Evolutionary conservation across 2,113 vertebrate species (phyloP).

Genomic region (Corythornis cristatus): DNA sequence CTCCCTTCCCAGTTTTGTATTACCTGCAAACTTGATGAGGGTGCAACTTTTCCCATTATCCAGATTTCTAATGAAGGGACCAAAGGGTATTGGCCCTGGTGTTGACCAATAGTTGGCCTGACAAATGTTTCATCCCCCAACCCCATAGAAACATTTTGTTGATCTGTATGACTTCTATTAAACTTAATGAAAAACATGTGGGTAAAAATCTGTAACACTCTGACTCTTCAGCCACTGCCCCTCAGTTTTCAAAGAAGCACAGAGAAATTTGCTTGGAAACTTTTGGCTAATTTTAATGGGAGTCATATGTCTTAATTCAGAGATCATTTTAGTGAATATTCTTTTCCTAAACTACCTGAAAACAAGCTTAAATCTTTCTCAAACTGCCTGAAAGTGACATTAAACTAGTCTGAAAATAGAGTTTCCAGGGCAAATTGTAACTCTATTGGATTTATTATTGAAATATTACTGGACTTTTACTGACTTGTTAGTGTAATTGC

Average conservation of each 20-base stretch:
- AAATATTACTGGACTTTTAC: neutral
- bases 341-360: neutral
- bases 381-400: neutral
- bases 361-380: neutral
- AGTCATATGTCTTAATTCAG: neutral
- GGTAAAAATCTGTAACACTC: neutral
- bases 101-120: rapidly evolving
- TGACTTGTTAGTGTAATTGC: neutral
- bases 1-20: neutral
- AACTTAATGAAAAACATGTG: neutral
- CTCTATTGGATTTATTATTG: neutral
- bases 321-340: neutral
- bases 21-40: neutral
- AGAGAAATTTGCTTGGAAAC: neutral
- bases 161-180: neutral
- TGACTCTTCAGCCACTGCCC: neutral
- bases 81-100: neutral
- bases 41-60: neutral
- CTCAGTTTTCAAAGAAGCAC: neutral
- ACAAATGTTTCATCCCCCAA: rapidly evolving
- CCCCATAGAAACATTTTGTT: neutral
- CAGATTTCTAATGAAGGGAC: neutral
- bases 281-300: neutral
- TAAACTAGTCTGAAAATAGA: neutral
- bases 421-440: neutral